These are phyloP conservation scores for Hephaestus fuliginosus DNA, from an alignment of 2,797 vertebrate genomes.

Conservation along the genomic window DNA sequence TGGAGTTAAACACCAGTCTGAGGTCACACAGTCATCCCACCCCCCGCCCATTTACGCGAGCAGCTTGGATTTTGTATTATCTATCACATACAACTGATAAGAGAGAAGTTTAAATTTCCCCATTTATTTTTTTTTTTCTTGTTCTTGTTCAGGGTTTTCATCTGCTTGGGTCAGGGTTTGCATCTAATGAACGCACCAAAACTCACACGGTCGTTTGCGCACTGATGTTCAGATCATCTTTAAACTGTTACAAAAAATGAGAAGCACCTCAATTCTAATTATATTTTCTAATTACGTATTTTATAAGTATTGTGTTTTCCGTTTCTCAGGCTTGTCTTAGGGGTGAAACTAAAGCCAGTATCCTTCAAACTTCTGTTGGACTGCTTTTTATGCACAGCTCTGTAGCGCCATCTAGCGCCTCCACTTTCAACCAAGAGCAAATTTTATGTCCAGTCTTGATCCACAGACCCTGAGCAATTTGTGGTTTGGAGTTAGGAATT, in stretches of 20 bases:
- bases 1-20: not conserved
- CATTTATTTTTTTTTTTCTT: not conserved
- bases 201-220: not conserved
- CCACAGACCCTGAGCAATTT: not conserved
- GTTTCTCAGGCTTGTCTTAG: not conserved
- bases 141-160: not conserved
- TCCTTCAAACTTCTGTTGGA: slow-evolving; percentile 34
- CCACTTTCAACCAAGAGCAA: not conserved
- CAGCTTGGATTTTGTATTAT: slow-evolving; percentile 4
- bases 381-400: not conserved
- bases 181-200: not conserved
- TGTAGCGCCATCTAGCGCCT: slow-evolving; percentile 70
- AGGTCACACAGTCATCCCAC: not conserved
- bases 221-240: not conserved
- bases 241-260: not conserved
- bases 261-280: not conserved
- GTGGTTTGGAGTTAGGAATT: not conserved
- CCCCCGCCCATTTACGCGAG: not conserved
- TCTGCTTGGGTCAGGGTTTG: not conserved
- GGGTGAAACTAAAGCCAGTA: slow-evolving; percentile 3
- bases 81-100: not conserved
- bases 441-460: not conserved
- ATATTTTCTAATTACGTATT: not conserved
- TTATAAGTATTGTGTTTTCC: not conserved
- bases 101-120: not conserved